Conservation (phyloP, 2,113 vertebrate genomes). For the Tachysurus fulvidraco region DNA sequence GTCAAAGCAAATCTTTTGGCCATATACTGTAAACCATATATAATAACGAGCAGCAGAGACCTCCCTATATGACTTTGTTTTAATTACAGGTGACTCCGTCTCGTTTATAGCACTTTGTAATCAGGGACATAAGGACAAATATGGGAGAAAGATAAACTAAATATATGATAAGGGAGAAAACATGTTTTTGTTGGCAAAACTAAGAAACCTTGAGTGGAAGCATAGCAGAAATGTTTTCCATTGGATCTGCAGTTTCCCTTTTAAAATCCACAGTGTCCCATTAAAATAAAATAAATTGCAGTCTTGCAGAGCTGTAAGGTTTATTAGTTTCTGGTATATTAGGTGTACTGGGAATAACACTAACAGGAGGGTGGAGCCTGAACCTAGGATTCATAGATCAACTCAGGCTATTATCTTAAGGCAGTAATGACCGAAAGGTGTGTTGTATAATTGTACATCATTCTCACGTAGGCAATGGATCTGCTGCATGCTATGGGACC, state of each 20-base stretch:
- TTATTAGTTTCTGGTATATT: background rate
- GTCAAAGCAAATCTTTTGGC: background rate
- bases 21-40: background rate
- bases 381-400: background rate
- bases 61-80: background rate
- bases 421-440: background rate
- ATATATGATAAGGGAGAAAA: background rate
- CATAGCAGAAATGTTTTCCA: background rate
- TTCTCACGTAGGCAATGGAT: conserved; percentile 88
- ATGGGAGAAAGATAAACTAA: too few species aligned
- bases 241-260: background rate
- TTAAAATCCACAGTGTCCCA: background rate
- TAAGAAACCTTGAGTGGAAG: background rate
- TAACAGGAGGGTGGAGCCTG: background rate
- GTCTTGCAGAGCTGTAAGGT: background rate
- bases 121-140: background rate
- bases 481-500: conserved; percentile 92
- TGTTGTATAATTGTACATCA: background rate
- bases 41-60: background rate
- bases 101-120: background rate
- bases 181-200: background rate
- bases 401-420: background rate
- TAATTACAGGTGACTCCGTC: background rate
- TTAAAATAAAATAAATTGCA: background rate
- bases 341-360: too few species aligned